Evolutionary conservation across 2,888 invertebrate species (phyloP), one percentile per base, ranked within the genome.

Genomic region (Meliscaeva auricollis): DNA sequence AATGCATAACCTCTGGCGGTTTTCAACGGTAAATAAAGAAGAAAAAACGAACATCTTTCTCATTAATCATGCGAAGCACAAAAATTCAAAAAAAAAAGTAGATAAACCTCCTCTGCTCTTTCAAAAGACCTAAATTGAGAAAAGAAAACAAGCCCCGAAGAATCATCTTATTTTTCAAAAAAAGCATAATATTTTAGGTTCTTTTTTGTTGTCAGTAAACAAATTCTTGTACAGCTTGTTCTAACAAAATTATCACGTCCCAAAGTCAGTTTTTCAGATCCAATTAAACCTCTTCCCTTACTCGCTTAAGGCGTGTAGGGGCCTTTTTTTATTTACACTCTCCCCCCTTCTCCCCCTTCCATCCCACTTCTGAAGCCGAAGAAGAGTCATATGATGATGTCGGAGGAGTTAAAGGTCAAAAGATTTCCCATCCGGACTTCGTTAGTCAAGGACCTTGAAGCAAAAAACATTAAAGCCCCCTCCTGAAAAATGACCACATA

Each of bases 171-270:
- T 60, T 41, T 60, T 26, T 22, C 9, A 2, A 26, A 26, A 26
- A 20, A 56, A 56, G 20, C 56, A 35, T 35, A 35, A 35, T 58
- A 35, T 58, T 15, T 41, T 26, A 26, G 2, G 2, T 26, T 26
- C 4, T 26, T 26, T 26, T 48, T n/a, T 68, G 6, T 41, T 5
- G 60, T 58, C 15, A 41, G 62, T 64, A 64, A 32, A 46, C 17
- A 64, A 46, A 46, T 64, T 64, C 44, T 41, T 26, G 46, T 48
- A 6, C n/a, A 46, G 11, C 32, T 48, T 32, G 32, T 4, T 32
- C 15, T n/a, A 35, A 66, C 32, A 48, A 35, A 35, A 60, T 68
- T 46, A 74, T 68, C 60, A 74, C 79, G 48, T 80, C 30, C 35
- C 62, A 74, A 68, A 50, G 68, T 62, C 50, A 20, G 38, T 26